These are phyloP conservation scores for Apogon talboti DNA, from an alignment of 2,797 vertebrate species.

Conservation along the genomic window DNA sequence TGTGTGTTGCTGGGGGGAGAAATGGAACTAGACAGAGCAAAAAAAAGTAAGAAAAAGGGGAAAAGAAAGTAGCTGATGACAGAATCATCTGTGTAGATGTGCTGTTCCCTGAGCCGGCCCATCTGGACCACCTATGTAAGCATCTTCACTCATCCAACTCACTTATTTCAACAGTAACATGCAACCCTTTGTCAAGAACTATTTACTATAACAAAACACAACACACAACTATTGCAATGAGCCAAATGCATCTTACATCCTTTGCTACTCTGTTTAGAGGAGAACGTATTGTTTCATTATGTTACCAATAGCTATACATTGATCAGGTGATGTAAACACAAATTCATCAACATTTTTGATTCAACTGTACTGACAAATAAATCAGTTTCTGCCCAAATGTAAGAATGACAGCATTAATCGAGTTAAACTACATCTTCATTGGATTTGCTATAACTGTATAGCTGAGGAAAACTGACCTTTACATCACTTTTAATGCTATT, in stretches of 20 bases:
- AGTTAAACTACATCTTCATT: not conserved
- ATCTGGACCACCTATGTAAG: conserved; percentile 54
- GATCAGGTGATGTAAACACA: not conserved
- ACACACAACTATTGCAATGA: not conserved
- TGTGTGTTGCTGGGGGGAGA: conserved; percentile 5
- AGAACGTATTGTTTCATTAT: not conserved
- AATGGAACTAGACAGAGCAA: conserved; percentile 12
- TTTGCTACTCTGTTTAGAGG: not conserved
- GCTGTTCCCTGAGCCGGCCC: conserved; percentile 25
- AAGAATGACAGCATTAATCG: not conserved
- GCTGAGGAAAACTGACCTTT: not conserved
- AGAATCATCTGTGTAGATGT: conserved; percentile 22
- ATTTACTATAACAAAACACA: conserved; percentile 6
- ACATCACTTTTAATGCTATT: not conserved
- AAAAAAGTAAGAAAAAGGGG: conserved; percentile 2
- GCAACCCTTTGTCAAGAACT: conserved; percentile 9
- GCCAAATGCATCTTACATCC: not conserved
- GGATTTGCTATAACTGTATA: too few relatives aligned
- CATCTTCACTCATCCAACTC: conserved; percentile 18
- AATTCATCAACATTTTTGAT: not conserved
- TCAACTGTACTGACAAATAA: not conserved
- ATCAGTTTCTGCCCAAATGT: not conserved
- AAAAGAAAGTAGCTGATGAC: conserved; percentile 27
- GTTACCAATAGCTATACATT: not conserved
- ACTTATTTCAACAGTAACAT: conserved; percentile 15